Evolutionary conservation across 1,140 invertebrate genomes (phyloP).

Genomic region (Matsumurasca onukii): DNA sequence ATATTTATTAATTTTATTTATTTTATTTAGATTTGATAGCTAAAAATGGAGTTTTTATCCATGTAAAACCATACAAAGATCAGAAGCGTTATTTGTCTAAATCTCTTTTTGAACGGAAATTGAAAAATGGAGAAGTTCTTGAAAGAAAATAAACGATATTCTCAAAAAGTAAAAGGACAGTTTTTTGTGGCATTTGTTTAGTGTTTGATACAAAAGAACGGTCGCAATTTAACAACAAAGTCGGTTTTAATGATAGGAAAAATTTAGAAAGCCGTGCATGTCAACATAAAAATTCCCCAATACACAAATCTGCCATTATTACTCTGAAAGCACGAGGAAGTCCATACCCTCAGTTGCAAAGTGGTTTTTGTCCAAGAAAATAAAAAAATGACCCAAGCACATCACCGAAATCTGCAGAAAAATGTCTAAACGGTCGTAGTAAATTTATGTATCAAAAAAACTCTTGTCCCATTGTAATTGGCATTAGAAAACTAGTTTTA

Average conservation of each 20-base stretch:
- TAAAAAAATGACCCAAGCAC: too few species aligned
- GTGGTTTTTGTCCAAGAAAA: too few species aligned
- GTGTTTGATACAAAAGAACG: slow-evolving; percentile 33
- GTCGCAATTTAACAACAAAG: slow-evolving; percentile 37
- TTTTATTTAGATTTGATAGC: slow-evolving; percentile 38
- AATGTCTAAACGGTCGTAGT: too few species aligned
- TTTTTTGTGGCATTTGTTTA: slow-evolving; percentile 40
- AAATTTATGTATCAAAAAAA: too few species aligned
- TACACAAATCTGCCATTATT: slow-evolving; percentile 31
- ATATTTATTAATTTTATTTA: too few species aligned
- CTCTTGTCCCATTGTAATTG: too few species aligned
- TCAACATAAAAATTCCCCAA: too few species aligned
- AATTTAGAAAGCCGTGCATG: too few species aligned
- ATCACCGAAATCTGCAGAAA: too few species aligned
- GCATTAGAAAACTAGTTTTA: too few species aligned
- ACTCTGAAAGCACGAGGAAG: slow-evolving; percentile 32
- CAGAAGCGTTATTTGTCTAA: slow-evolving; percentile 33
- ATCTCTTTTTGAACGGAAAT: slow-evolving; percentile 38
- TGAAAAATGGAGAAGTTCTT: slow-evolving; percentile 40
- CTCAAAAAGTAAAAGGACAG: slow-evolving; percentile 37
- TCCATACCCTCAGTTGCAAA: too few species aligned
- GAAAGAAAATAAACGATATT: slow-evolving; percentile 39
- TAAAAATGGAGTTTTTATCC: slow-evolving; percentile 35
- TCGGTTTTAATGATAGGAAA: too few species aligned
- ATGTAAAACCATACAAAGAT: slow-evolving; percentile 33